These are phyloP conservation scores for Acropora tenuis DNA, from an alignment of 64 coral and sea anemone species.

Conservation along the genomic window DNA sequence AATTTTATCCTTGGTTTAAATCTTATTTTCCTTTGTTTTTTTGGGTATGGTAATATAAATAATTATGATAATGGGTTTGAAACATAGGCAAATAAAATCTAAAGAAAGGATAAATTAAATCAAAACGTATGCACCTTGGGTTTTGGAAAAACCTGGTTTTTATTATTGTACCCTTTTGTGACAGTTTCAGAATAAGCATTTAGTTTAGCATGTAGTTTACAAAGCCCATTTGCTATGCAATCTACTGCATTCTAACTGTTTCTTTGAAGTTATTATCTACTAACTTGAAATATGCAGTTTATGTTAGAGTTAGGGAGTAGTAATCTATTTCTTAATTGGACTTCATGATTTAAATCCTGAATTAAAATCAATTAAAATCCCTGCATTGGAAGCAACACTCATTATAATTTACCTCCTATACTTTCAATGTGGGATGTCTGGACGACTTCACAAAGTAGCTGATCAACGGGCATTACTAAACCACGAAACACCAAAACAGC, in stretches of 20 bases:
- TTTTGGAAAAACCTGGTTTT: background rate
- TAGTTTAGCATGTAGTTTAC: background rate
- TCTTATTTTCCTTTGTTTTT: background rate
- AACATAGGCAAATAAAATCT: conserved; percentile 1
- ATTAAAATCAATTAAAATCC: background rate
- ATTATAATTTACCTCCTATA: background rate
- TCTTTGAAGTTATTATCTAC: background rate
- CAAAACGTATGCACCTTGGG: background rate
- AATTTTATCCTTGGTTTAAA: background rate
- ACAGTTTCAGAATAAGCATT: background rate
- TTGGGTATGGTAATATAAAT: background rate
- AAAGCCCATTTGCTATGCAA: background rate
- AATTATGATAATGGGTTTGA: background rate
- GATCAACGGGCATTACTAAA: background rate
- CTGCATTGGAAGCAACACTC: background rate
- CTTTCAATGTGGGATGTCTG: background rate
- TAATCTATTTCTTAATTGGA: background rate
- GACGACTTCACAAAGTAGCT: background rate
- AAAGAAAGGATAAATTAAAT: background rate
- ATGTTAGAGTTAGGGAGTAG: background rate
- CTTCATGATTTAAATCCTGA: background rate
- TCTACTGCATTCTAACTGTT: background rate
- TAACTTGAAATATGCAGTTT: background rate
- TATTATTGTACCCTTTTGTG: background rate
- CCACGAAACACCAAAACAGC: no score